Conservation (phyloP, 2,888 invertebrate species). For the Stenodera caucasica region DNA sequence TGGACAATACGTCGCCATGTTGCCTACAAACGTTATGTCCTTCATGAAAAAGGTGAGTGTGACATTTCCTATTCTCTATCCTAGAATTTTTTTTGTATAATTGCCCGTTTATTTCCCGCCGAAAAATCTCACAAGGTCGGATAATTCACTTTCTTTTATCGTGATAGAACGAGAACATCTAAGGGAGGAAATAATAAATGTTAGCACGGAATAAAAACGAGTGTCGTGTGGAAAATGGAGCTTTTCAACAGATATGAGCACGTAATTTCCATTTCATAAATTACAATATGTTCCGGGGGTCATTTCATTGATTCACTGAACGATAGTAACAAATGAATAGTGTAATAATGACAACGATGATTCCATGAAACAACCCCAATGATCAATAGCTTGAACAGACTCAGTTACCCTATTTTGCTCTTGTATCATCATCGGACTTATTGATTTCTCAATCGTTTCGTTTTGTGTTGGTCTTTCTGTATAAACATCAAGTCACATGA, state of each 20-base stretch:
- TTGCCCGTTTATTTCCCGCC: no score
- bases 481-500: conserved; percentile 11
- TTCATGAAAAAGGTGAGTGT: conserved; percentile 92
- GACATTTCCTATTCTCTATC: no score
- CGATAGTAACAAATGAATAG: no score
- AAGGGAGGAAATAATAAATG: not conserved
- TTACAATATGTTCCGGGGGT: no score
- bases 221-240: no score
- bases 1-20: conserved; percentile 64
- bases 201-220: not conserved
- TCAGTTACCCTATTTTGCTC: conserved; percentile 21
- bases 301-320: no score
- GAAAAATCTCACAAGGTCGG: not conserved
- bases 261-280: conserved; percentile 13
- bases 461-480: conserved; percentile 20
- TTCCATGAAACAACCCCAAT: conserved; percentile 1
- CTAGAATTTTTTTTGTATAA: no score
- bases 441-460: conserved; percentile 28
- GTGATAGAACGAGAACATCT: not conserved
- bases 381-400: conserved; percentile 25
- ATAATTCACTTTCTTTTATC: not conserved
- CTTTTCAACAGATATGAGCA: conserved; percentile 22
- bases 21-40: conserved; percentile 89
- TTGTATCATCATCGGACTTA: conserved; percentile 25
- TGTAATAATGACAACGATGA: not conserved